Evolutionary conservation across 2,888 invertebrate genomes (phyloP).

Genomic region (Stenodema calcarata): DNA sequence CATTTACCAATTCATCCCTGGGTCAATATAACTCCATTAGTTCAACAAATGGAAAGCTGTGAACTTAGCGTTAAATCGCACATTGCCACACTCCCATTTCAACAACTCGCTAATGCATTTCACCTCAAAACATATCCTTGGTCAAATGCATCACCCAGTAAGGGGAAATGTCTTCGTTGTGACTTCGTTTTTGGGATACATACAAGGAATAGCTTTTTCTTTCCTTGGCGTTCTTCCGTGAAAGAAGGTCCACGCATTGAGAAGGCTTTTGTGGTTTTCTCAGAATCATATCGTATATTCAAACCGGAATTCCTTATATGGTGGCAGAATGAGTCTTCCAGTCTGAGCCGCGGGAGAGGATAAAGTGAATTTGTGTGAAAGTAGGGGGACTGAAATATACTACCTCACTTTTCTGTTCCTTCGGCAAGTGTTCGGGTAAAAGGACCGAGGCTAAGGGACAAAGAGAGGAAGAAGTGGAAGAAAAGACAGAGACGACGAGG

Average conservation of each 20-base stretch:
- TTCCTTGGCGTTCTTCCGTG: not conserved
- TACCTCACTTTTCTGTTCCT: constrained; percentile 16
- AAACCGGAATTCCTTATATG: not conserved
- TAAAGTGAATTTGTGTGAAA: constrained; percentile 24
- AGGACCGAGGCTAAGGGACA: not conserved
- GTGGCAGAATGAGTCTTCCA: not conserved
- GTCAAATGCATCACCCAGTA: too few relatives aligned
- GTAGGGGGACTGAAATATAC: not conserved
- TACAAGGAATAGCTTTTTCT: too few relatives aligned
- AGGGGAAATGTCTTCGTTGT: too few relatives aligned
- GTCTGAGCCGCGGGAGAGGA: not conserved
- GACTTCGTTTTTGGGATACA: too few relatives aligned
- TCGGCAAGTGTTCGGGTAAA: constrained; percentile 16
- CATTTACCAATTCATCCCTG: too few relatives aligned
- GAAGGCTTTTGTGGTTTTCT: not conserved
- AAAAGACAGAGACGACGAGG: not conserved
- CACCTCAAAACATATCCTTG: too few relatives aligned
- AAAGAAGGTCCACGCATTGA: not conserved
- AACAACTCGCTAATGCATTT: too few relatives aligned
- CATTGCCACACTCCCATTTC: too few relatives aligned
- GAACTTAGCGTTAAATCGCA: too few relatives aligned
- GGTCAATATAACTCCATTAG: too few relatives aligned
- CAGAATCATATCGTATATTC: not conserved
- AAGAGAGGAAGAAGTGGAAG: not conserved
- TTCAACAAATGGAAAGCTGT: too few relatives aligned